Evolutionary conservation across 2,797 vertebrate genomes (phyloP), one percentile per base, ranked within the genome.

Genomic region (Pyrocephalus nanus): DNA sequence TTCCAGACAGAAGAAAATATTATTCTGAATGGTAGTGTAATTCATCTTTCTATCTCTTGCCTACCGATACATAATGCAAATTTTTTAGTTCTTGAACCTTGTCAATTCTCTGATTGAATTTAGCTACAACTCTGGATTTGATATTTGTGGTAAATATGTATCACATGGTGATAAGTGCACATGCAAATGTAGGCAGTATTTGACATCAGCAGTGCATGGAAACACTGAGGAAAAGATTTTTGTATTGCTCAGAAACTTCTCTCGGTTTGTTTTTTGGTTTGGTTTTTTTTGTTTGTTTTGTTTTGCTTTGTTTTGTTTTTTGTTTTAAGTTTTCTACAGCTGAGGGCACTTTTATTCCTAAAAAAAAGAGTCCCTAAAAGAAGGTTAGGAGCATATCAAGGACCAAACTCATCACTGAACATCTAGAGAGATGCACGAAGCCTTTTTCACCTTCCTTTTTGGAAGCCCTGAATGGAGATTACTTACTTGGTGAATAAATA

Each of bases 341-440:
- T 16, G 80, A 97, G 36, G 84, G 82, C 19, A 54, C 96, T 95
- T 96, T 94, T 87, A 92, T 95, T 78, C 69, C 91, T 50, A 29
- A 78, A 76, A 65, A 65, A 93, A 38, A n/a, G 92, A 72, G 43
- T 92, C 69, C 66, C 81, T 93, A 42, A 22, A 50, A 73, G 9
- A 89, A 92, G 60, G 27, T 5, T 34, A 94, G 92, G 88, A 85
- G 40, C 15, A 34, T 29, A 6, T 87, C 93, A 40, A 97, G 97
- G 60, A 60, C 82, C 54, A 76, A 64, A 30, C 30, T 95, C 43
- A 20, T 74, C 32, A 23, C 6, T 48, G 53, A 88, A 38, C 51
- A 58, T 10, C 42, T 74, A 18, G 67, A 53, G 45, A 92, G 22
- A 38, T 30, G 27, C 50, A 32, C 2, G 9, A 79, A 47, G 23